Evolutionary conservation across 2,113 vertebrate species (phyloP), one percentile per base, ranked within the genome.

Genomic region (Pachypanchax playfairii): DNA sequence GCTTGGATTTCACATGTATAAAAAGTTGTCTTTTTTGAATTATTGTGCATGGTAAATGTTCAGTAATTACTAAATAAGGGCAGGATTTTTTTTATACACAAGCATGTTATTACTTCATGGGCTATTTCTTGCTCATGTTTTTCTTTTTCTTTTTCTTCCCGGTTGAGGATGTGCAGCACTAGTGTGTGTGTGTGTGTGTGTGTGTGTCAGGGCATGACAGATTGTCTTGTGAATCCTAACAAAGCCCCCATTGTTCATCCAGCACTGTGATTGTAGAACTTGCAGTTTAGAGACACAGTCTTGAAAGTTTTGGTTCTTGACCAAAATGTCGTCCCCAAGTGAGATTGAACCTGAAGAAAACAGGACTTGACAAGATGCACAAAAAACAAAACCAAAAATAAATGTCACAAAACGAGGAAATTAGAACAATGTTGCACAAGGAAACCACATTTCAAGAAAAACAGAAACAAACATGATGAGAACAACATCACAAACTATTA

Each of bases 171-270:
- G 70, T 79, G 73, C 71, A 65, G 59, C 24, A n/a, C 53, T 70
- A 48, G 46, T 41, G 46, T 66, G 49, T n/a, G n/a, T n/a, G n/a
- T n/a, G n/a, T n/a, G n/a, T n/a, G n/a, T n/a, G 46, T 41, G 46
- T 66, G 49, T 56, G 67, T 8, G 48, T 64, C 43, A 70, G 60
- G 58, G 64, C 78, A 69, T 63, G 77, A 70, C 54, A 52, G 81
- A 79, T 81, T 83, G 68, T 81, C 71, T 62, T 75, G 67, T 65
- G 64, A 70, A 61, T 75, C 22, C 52, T 35, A 56, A 90, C 83
- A 90, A 90, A 84, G 75, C 31, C 10, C 42, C 70, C 65, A 78
- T 90, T 90, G 88, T 90, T 87, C 71, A 20, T 20, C 22, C 56
- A 59, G 61, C 52, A 44, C 70, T 51, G 66, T 36, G 36, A 64